Evolutionary conservation across 2,888 invertebrate species (phyloP).

Genomic region (Schizotus pectinicornis): DNA sequence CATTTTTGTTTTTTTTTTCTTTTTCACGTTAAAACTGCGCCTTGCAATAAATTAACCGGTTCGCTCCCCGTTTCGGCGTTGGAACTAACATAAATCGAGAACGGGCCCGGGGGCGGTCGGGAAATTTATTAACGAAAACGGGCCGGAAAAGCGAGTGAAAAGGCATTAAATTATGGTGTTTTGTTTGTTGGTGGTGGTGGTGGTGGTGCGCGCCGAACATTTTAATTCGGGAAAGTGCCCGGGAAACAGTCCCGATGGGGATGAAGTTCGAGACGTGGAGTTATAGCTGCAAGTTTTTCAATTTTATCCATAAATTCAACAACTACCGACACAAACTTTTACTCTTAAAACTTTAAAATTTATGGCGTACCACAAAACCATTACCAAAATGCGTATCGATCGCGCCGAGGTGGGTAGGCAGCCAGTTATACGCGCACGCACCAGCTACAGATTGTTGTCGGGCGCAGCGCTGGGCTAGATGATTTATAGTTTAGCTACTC

Average conservation of each 20-base stretch:
- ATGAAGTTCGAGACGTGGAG: background rate
- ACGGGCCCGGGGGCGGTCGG: constrained; percentile 9
- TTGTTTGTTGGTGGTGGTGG: constrained; percentile 14
- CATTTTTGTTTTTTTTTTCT: no score
- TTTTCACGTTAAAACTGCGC: background rate
- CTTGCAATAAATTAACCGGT: constrained; percentile 7
- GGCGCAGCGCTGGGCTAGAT: no score
- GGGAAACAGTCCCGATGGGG: background rate
- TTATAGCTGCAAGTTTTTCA: background rate
- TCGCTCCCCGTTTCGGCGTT: background rate
- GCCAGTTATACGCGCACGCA: no score
- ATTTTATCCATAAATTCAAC: no score
- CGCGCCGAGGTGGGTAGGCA: no score
- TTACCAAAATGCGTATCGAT: no score
- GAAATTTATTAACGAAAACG: constrained; percentile 19
- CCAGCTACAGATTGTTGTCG: no score
- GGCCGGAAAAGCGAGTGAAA: constrained; percentile 9
- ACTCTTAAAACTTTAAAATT: no score
- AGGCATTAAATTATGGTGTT: constrained; percentile 23
- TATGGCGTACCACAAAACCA: no score
- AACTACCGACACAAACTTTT: no score
- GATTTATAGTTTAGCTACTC: no score
- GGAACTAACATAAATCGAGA: constrained; percentile 18
- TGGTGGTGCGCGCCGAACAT: constrained; percentile 8
- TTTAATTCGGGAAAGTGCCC: constrained; percentile 24